Conservation (phyloP, 2,113 vertebrate species). For the Bufo bufo region DNA sequence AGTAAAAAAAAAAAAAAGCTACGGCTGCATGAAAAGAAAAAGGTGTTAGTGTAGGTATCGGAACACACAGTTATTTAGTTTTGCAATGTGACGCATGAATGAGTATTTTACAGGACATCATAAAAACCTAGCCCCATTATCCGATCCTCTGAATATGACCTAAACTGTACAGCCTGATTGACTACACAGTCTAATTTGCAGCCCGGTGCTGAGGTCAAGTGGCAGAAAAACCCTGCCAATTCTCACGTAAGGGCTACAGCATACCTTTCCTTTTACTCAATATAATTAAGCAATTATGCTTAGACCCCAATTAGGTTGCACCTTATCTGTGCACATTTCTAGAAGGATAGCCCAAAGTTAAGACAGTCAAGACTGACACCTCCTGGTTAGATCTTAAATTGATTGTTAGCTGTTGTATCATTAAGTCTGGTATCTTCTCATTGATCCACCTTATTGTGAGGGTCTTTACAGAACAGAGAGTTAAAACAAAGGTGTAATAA, state of each 20-base stretch:
- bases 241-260: background rate
- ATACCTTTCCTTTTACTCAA: background rate
- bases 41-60: background rate
- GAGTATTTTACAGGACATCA: too few species aligned
- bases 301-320: background rate
- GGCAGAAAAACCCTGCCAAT: background rate
- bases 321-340: background rate
- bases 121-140: too few species aligned
- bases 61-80: background rate
- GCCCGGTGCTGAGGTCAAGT: background rate
- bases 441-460: background rate
- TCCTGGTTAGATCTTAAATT: background rate
- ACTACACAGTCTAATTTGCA: background rate
- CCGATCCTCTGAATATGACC: too few species aligned
- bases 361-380: conserved; percentile 21
- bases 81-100: background rate
- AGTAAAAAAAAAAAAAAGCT: background rate
- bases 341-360: background rate
- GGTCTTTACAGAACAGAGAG: background rate
- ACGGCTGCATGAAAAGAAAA: too few species aligned
- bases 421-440: background rate
- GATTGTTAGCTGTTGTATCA: background rate
- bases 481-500: background rate
- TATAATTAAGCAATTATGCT: background rate
- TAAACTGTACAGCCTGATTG: background rate